A percentile compares a stretch with the other conserved stretches of the same genome.
Evolutionary conservation across 1,140 invertebrate genomes (phyloP).

Genomic region (Bemisia tabaci): DNA sequence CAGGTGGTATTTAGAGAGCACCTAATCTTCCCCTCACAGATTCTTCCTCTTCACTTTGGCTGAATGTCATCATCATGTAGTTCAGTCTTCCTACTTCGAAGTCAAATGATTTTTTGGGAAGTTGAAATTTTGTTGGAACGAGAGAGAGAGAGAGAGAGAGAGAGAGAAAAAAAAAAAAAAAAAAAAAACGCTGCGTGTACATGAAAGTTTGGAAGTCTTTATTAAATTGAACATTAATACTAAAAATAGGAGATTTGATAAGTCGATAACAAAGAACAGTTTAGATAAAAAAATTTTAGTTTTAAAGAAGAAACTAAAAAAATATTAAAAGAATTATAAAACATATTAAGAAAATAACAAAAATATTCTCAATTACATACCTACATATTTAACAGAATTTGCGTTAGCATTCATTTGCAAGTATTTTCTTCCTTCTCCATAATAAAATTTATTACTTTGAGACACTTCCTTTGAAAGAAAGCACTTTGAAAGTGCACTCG

Average conservation of each 20-base stretch:
- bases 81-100: too few species aligned
- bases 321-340: conserved; percentile 1
- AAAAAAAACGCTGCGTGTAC: too few species aligned
- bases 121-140: too few species aligned
- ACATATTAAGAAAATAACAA: neutral
- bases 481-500: neutral
- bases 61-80: too few species aligned
- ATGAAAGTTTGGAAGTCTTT: neutral
- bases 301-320: neutral
- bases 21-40: too few species aligned
- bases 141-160: too few species aligned
- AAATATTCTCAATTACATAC: neutral
- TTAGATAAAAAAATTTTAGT: conserved; percentile 1
- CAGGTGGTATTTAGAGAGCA: too few species aligned
- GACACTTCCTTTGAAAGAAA: neutral
- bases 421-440: neutral
- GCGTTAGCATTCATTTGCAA: neutral
- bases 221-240: neutral
- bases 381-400: neutral
- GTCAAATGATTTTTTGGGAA: too few species aligned
- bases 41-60: too few species aligned
- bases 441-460: neutral
- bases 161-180: too few species aligned
- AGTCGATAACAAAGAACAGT: neutral
- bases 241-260: neutral